Base-by-base conservation (phyloP, 2,888 invertebrate species). In the Empis livida region DNA sequence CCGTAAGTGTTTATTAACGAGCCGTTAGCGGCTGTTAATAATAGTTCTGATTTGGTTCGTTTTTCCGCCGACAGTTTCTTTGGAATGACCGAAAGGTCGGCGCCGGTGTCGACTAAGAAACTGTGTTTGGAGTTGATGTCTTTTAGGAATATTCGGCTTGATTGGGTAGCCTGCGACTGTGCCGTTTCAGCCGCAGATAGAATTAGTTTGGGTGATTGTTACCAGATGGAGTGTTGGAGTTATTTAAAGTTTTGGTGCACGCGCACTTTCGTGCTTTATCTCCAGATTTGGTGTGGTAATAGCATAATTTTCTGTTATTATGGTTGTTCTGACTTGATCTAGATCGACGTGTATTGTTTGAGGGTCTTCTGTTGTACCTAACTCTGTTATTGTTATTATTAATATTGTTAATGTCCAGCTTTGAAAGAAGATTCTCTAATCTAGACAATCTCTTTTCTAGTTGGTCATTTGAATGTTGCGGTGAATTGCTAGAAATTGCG, bases 331-430 rank as follows among this genome's bases (percentile, higher is more conserved):
- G 15, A 13, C 10, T 23, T 3, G 37, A 41, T 32, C 30, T 40
- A 30, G 37, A 37, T 17, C 42, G 39, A 23, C 41, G 44, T 20
- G 35, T 40, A 44, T 41, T 40, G 11, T 23, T 23, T 27, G 17
- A 20, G 10, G n/a, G 5, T 17, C 39, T 38, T 35, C 40, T 35
- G n/a, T 13, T 17, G n/a, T 15, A 11, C 38, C 13, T 13, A 17
- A 14, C 13, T n/a, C 35, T 32, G 44, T 48, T 14, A 39, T 42
- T 44, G 42, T 30, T 5, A 48, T 42, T 44, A 44, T 44, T 30
- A 17, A 17, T 20, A 5, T 20, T 20, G 20, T 20, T 20, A 20
- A 20, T 20, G 20, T 20, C 20, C 20, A 20, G 20, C 20, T 20
- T 20, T 5, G 20, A 20, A 20, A 20, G 20, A 20, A 20, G 20